These are phyloP conservation scores for Pyrocoelia pectoralis DNA, from an alignment of 2,888 invertebrate genomes.

Conservation along the genomic window DNA sequence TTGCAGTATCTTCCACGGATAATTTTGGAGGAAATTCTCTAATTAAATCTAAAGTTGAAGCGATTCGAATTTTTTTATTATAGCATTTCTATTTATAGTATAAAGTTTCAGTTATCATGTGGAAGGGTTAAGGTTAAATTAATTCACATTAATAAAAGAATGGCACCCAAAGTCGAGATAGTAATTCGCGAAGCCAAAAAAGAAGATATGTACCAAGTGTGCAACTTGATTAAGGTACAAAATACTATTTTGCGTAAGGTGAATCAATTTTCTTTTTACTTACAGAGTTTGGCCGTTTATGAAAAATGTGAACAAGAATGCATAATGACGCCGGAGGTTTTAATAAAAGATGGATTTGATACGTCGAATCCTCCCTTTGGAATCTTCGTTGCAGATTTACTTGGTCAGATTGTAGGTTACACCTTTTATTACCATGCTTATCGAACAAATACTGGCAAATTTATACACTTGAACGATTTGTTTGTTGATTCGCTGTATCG, in stretches of 20 bases:
- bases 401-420: conserved; percentile 71
- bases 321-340: conserved; percentile 67
- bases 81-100: too few species aligned
- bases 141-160: too few species aligned
- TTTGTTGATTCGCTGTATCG: conserved; percentile 77
- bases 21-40: too few species aligned
- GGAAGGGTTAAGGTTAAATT: too few species aligned
- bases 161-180: conserved; percentile 27
- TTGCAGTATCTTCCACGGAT: too few species aligned
- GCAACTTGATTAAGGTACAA: conserved; percentile 65
- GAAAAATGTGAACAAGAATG: conserved; percentile 79
- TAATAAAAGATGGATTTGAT: conserved; percentile 78
- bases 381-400: conserved; percentile 73
- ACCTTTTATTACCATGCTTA: conserved; percentile 83
- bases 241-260: conserved; percentile 15
- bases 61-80: too few species aligned
- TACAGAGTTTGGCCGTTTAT: conserved; percentile 57
- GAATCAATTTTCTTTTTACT: conserved; percentile 33
- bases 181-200: conserved; percentile 61
- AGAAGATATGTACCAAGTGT: conserved; percentile 65
- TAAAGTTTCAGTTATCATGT: too few species aligned
- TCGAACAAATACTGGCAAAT: conserved; percentile 85
- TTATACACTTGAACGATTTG: conserved; percentile 85
- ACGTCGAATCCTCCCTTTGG: conserved; percentile 69
- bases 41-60: too few species aligned